These are phyloP conservation scores for Champsocephalus gunnari DNA, from an alignment of 2,797 vertebrate species.

Conservation along the genomic window DNA sequence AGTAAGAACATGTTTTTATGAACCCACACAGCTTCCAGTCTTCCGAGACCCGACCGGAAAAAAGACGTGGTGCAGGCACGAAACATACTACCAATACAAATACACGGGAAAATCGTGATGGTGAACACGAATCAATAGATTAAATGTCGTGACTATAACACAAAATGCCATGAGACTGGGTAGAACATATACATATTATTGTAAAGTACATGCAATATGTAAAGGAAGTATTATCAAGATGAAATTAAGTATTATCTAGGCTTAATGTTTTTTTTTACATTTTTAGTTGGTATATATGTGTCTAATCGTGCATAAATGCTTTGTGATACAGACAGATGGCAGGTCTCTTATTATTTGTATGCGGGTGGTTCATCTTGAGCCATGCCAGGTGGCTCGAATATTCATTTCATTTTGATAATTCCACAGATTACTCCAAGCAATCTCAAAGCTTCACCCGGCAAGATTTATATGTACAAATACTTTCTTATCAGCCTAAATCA, in stretches of 20 bases:
- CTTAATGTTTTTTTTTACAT: slow-evolving; percentile 17
- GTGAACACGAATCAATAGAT: too few relatives aligned
- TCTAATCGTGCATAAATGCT: slow-evolving; percentile 71
- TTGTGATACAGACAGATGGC: slow-evolving; percentile 82
- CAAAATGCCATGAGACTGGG: too few relatives aligned
- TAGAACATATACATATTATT: background rate
- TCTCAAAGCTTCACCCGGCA: slow-evolving; percentile 60
- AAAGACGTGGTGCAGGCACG: too few relatives aligned
- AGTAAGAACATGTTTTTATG: too few relatives aligned
- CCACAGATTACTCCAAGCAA: slow-evolving; percentile 80
- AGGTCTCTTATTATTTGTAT: slow-evolving; percentile 66
- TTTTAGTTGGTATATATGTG: slow-evolving; percentile 38
- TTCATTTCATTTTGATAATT: slow-evolving; percentile 84
- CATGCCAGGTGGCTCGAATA: slow-evolving; percentile 83
- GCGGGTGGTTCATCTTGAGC: slow-evolving; percentile 69
- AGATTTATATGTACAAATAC: slow-evolving; percentile 67
- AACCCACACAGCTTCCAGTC: too few relatives aligned
- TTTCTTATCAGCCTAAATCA: slow-evolving; percentile 49
- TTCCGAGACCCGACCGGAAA: too few relatives aligned
- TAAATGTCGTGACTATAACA: too few relatives aligned
- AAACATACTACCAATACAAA: too few relatives aligned
- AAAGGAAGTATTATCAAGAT: slow-evolving; percentile 19
- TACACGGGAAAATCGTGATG: too few relatives aligned
- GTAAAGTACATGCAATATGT: background rate
- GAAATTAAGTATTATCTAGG: slow-evolving; percentile 21